Conservation (phyloP, 1,140 invertebrate genomes). For the Hypothenemus hampei region DNA sequence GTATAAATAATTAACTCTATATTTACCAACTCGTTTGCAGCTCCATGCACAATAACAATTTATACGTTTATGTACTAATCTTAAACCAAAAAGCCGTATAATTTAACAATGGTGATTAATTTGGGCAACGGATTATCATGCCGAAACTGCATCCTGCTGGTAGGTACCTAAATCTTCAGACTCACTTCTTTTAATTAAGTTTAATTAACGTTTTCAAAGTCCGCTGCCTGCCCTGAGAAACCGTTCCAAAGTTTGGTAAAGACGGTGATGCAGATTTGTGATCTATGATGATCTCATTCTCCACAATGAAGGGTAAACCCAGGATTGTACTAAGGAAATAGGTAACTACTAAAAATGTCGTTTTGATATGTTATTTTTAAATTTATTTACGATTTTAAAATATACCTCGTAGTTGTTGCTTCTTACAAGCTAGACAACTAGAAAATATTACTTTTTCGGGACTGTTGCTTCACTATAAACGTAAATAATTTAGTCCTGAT, state of each 20-base stretch:
- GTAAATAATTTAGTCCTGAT: no score
- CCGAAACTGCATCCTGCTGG: slow-evolving; percentile 18
- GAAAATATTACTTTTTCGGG: no score
- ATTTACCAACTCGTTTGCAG: no score
- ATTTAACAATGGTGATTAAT: slow-evolving; percentile 11
- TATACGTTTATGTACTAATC: no score
- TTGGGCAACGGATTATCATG: slow-evolving; percentile 15
- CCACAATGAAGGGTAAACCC: not conserved
- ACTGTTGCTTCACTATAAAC: not conserved
- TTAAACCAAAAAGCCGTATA: no score
- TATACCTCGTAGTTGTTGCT: not conserved
- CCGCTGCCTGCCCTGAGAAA: slow-evolving; percentile 15
- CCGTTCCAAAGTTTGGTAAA: slow-evolving; percentile 16
- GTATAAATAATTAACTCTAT: no score
- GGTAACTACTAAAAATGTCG: no score
- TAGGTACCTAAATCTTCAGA: slow-evolving; percentile 17
- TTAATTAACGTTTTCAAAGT: slow-evolving; percentile 23
- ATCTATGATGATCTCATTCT: slow-evolving; percentile 13
- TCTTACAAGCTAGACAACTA: not conserved
- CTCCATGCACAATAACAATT: no score
- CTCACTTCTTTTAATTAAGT: slow-evolving; percentile 26
- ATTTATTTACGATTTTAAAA: no score
- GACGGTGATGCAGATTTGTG: slow-evolving; percentile 14
- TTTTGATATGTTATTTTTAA: no score
- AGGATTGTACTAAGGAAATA: not conserved